phyloP scores from a whole-genome alignment of 2,113 vertebrate genomes.

The Thamnophis sirtalis region DNA sequence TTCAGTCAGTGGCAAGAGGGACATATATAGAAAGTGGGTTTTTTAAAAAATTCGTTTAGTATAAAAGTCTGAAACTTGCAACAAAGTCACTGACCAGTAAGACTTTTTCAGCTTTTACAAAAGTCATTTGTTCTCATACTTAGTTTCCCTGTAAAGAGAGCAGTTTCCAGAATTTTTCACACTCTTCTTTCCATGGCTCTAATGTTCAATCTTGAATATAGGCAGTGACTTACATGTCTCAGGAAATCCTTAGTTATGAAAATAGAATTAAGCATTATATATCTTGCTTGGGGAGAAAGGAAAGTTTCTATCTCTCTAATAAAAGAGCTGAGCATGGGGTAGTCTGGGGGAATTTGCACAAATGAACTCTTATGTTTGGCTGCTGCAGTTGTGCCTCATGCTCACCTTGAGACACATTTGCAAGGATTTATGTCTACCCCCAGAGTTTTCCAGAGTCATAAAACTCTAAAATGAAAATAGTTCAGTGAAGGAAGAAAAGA shows the following conservation, averaged over 20 bases:
- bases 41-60: neutral
- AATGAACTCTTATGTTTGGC: slow-evolving; percentile 21
- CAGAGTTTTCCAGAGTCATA: slow-evolving; percentile 38
- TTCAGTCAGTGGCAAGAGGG: neutral
- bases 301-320: neutral
- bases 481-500: slow-evolving; percentile 26
- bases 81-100: neutral
- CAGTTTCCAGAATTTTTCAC: neutral
- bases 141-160: neutral
- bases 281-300: neutral
- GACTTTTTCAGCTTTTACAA: neutral
- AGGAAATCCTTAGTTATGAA: neutral
- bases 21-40: neutral
- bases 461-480: slow-evolving; percentile 40
- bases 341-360: neutral
- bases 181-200: neutral
- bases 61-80: neutral
- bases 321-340: neutral
- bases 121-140: neutral
- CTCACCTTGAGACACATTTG: slow-evolving; percentile 24
- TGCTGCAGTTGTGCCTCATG: slow-evolving; percentile 1
- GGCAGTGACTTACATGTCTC: neutral
- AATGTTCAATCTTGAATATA: neutral
- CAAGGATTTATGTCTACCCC: slow-evolving; percentile 32
- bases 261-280: neutral